Percentiles rank a stretch among this genome's conserved stretches.
phyloP scores from a whole-genome alignment of 2,797 vertebrate species.

The Aplochiton taeniatus region DNA sequence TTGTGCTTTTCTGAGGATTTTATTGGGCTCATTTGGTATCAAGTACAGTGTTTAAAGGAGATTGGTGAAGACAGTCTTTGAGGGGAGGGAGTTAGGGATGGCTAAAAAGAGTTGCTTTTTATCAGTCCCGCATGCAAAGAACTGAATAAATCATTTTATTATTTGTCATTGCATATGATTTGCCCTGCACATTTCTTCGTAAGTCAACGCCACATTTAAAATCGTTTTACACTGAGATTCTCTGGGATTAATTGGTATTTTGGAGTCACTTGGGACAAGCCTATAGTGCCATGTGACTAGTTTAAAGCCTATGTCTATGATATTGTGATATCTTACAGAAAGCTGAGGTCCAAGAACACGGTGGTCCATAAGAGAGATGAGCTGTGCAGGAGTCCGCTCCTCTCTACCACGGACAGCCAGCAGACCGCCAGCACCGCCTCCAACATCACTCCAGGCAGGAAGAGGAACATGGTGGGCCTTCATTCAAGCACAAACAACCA shows the following conservation, averaged over 20 bases:
- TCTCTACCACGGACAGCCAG: slow-evolving; percentile 36
- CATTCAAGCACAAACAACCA: slow-evolving; percentile 36
- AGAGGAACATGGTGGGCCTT: slow-evolving; percentile 72
- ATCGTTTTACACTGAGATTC: no score
- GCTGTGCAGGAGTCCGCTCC: slow-evolving; percentile 50
- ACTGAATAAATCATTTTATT: no score
- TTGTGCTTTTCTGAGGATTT: not conserved
- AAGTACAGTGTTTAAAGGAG: no score
- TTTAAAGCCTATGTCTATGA: not conserved
- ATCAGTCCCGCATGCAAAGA: no score
- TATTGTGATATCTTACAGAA: slow-evolving; percentile 28
- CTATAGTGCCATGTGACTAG: no score
- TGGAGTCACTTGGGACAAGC: not conserved
- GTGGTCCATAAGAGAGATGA: slow-evolving; percentile 57
- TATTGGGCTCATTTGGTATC: not conserved
- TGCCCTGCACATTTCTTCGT: no score
- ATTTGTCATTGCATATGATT: no score
- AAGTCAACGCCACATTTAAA: no score
- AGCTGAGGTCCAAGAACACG: slow-evolving; percentile 61
- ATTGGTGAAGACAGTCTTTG: not conserved
- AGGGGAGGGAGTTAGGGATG: no score
- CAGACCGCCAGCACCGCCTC: slow-evolving; percentile 19
- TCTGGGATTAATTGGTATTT: no score
- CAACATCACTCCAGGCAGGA: slow-evolving; percentile 60
- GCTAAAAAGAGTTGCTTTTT: no score